Base-by-base conservation (phyloP, 2,113 vertebrate species). In the Merops nubicus region DNA sequence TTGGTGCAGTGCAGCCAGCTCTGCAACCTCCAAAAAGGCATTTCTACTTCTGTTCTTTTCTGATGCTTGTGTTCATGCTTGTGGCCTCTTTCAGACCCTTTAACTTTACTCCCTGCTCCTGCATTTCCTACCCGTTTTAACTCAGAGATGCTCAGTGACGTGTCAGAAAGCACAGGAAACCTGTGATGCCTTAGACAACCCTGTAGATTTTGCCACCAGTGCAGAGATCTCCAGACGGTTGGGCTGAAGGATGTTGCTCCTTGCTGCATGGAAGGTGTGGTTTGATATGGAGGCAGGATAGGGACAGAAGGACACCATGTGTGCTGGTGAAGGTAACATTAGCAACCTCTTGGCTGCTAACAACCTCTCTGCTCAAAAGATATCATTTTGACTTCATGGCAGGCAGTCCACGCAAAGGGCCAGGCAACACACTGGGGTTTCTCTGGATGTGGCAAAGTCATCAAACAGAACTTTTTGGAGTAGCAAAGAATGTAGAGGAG, bases 1-100 rank as follows among this genome's bases (percentile, higher is more conserved):
- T 90, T 3, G 4, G 42, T 54, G 38, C 47, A 40, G 51, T 5
- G 36, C 68, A 91, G 80, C 21, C 19, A 0, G 26, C 29, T 15
- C 78, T 63, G 33, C 29, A 36, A 2, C 17, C 31, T 60, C 47
- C 38, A 33, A 1, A 25, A 38, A 59, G 40, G 12, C 13, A 8
- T 6, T 23, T 36, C 34, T 15, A 12, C 6, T 0, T 19, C 45
- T 36, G 12, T 9, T 64, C 60, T 29, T 53, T 42, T 43, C 63
- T 5, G 3, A 0, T 10, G 8, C 17, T 6, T 36, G 65, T 23
- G 16, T 36, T 86, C 42, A 20, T 1, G 0, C 9, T 2, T 59
- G 14, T 26, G 43, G 7, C 11, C 5, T 43, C 36, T 54, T 77
- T 60, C 43, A 85, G 53, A 10, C 18, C 13, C 15, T 75, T 81